phyloP scores from a whole-genome alignment of 1,140 invertebrate species.

The Zaprionus inermis region DNA sequence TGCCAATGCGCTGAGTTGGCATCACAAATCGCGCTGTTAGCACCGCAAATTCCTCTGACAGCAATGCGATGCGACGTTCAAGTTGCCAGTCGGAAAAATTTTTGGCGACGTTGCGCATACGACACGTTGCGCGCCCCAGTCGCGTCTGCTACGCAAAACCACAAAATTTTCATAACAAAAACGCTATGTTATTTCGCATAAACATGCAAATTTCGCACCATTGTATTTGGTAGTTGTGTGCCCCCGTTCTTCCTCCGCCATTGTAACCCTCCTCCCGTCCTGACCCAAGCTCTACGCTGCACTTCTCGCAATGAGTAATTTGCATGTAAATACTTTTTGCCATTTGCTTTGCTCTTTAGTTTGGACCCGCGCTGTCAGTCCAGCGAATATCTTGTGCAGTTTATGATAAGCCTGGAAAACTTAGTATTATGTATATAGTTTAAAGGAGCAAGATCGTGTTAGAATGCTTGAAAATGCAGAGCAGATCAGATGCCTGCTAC shows the following conservation, averaged over 20 bases:
- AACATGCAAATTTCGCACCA: slow-evolving; percentile 76
- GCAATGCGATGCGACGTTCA: slow-evolving; percentile 10
- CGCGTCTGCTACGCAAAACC: slow-evolving; percentile 31
- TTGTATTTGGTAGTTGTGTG: slow-evolving; percentile 27
- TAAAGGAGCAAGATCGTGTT: not conserved
- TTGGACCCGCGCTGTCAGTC: slow-evolving; percentile 8
- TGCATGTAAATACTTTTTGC: slow-evolving; percentile 69
- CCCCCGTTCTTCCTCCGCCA: too few relatives aligned
- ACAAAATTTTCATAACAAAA: slow-evolving; percentile 59
- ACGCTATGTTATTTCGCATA: slow-evolving; percentile 72
- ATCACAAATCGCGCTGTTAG: slow-evolving; percentile 40
- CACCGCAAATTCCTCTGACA: slow-evolving; percentile 28
- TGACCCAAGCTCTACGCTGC: slow-evolving; percentile 34
- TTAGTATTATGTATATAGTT: too few relatives aligned
- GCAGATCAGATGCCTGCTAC: too few relatives aligned
- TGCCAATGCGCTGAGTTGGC: slow-evolving; percentile 40
- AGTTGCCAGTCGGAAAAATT: slow-evolving; percentile 33
- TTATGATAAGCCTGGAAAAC: not conserved
- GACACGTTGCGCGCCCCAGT: slow-evolving; percentile 23
- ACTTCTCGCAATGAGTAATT: slow-evolving; percentile 72
- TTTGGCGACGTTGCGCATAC: slow-evolving; percentile 46
- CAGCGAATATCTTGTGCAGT: slow-evolving; percentile 12
- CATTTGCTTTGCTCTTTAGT: slow-evolving; percentile 41
- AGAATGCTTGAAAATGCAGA: too few relatives aligned
- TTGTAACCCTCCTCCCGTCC: not conserved